Conservation (phyloP, 2,888 invertebrate genomes). For the Dusona sp. region DNA sequence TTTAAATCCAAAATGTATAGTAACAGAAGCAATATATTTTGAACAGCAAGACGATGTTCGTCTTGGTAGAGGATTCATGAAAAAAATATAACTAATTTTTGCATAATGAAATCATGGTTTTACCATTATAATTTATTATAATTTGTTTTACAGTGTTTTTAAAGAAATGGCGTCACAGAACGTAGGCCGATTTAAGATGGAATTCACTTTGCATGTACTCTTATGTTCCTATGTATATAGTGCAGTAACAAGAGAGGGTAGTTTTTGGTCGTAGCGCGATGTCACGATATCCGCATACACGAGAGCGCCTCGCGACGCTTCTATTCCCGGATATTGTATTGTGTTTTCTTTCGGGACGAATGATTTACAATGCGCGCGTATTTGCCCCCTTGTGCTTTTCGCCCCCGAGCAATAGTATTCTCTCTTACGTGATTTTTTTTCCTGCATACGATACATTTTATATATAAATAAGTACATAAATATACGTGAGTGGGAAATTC, state of each 20-base stretch:
- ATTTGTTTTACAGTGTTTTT: neutral
- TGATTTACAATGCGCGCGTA: constrained; percentile 81
- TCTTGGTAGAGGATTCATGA: too few relatives aligned
- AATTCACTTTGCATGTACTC: constrained; percentile 10
- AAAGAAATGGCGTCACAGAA: neutral
- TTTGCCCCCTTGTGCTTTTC: constrained; percentile 77
- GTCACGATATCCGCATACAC: constrained; percentile 54
- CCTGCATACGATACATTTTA: constrained; percentile 22
- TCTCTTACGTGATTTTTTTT: constrained; percentile 46
- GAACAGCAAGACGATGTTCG: too few relatives aligned
- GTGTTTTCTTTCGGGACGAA: constrained; percentile 84
- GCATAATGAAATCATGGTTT: neutral
- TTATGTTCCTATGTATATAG: constrained; percentile 4
- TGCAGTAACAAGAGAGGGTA: constrained; percentile 49
- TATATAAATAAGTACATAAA: neutral
- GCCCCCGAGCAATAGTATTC: constrained; percentile 56
- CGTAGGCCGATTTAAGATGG: neutral
- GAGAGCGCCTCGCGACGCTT: constrained; percentile 62
- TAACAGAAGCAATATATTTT: too few relatives aligned
- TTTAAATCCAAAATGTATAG: too few relatives aligned
- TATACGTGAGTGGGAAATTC: neutral
- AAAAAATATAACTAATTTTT: neutral
- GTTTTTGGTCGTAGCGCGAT: constrained; percentile 57
- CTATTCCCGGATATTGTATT: constrained; percentile 76
- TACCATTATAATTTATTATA: neutral